Conservation (phyloP, 2,113 vertebrate genomes). For the Microcebus jonahi region DNA sequence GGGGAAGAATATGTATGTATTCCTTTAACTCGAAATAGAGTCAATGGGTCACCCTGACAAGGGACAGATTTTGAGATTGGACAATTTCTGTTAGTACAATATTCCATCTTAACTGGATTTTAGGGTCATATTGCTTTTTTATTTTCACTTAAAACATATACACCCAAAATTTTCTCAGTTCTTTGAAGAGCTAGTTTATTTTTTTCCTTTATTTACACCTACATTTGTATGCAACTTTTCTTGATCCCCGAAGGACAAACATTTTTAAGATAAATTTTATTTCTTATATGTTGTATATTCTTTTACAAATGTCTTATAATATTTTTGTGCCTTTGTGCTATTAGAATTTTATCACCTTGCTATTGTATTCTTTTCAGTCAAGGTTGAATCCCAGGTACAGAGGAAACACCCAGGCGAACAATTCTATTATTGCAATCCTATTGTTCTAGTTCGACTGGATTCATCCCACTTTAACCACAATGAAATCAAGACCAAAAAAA, state of each 20-base stretch:
- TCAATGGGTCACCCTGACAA: background rate
- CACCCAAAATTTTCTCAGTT: background rate
- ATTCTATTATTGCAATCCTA: background rate
- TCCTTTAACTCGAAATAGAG: background rate
- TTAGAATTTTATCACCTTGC: background rate
- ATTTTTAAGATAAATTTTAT: background rate
- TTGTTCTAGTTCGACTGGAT: background rate
- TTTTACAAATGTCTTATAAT: background rate
- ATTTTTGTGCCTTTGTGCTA: background rate
- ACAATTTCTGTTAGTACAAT: background rate
- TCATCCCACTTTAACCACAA: slow-evolving; percentile 31
- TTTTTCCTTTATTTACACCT: background rate
- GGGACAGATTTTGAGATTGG: background rate
- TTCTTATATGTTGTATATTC: background rate
- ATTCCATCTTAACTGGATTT: background rate
- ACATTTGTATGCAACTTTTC: background rate
- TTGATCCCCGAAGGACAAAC: background rate
- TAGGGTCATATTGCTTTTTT: background rate
- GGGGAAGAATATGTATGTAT: background rate
- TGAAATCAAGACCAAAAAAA: background rate
- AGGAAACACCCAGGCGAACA: background rate
- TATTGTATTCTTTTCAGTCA: background rate
- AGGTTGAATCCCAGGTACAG: background rate
- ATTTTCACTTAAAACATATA: background rate
- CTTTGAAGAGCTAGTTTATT: background rate